A percentile compares a stretch with the other conserved stretches of the same genome.
These are phyloP conservation scores for Brachionus plicatilis DNA, from an alignment of 1,140 invertebrate species.

Conservation along the genomic window DNA sequence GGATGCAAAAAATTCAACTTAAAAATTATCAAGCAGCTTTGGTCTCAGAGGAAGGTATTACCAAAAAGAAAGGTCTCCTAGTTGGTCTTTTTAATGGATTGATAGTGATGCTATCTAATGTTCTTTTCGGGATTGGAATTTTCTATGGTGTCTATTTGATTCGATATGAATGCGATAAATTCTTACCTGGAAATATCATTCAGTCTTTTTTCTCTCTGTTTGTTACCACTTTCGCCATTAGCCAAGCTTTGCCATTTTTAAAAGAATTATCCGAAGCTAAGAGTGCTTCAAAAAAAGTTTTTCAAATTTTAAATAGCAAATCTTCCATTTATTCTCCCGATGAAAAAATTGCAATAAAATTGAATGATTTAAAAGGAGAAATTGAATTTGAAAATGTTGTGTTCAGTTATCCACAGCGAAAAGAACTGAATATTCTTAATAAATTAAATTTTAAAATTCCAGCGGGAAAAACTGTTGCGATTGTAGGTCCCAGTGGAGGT, in stretches of 20 bases:
- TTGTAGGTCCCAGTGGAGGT: slow-evolving; percentile 65
- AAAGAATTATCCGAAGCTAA: slow-evolving; percentile 70
- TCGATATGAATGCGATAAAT: slow-evolving; percentile 45
- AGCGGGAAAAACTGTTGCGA: slow-evolving; percentile 80
- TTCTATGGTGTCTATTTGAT: slow-evolving; percentile 5
- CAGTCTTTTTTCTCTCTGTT: slow-evolving; percentile 61
- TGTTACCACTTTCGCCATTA: slow-evolving; percentile 74
- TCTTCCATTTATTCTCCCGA: not conserved
- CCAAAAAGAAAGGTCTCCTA: not conserved
- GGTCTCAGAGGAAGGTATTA: not conserved
- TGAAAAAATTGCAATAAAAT: not conserved
- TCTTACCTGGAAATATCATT: slow-evolving; percentile 7
- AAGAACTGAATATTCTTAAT: slow-evolving; percentile 57
- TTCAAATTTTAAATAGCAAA: slow-evolving; percentile 66
- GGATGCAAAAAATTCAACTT: slow-evolving; percentile 48
- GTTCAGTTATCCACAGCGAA: slow-evolving; percentile 80
- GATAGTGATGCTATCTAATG: not conserved
- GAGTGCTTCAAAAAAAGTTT: slow-evolving; percentile 71
- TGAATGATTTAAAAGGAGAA: slow-evolving; percentile 66
- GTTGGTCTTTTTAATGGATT: not conserved
- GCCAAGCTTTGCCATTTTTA: slow-evolving; percentile 73
- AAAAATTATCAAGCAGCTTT: slow-evolving; percentile 44
- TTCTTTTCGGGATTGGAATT: not conserved
- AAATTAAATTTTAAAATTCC: slow-evolving; percentile 74
- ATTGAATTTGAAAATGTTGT: slow-evolving; percentile 76